Evolutionary conservation across 1,140 invertebrate species (phyloP).

Genomic region (Anthonomus grandis): DNA sequence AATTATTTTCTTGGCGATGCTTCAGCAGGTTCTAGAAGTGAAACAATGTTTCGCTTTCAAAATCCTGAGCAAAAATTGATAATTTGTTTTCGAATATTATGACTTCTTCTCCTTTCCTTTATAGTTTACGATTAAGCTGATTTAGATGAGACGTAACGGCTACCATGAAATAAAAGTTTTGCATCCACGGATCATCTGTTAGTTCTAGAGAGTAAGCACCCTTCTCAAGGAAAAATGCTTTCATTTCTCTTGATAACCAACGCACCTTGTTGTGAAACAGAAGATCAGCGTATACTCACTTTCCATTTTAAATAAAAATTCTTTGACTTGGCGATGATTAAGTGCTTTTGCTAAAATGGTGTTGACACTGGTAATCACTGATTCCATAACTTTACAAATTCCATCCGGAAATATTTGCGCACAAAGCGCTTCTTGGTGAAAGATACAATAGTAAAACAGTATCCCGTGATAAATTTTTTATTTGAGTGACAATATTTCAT

Average conservation of each 20-base stretch:
- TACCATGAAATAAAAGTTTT: slow-evolving; percentile 43
- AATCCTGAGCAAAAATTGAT: slow-evolving; percentile 26
- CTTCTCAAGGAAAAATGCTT: neutral
- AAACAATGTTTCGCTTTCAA: slow-evolving; percentile 25
- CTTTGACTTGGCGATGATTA: slow-evolving; percentile 16
- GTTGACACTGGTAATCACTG: slow-evolving; percentile 26
- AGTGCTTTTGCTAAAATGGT: slow-evolving; percentile 36
- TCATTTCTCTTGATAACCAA: slow-evolving; percentile 31
- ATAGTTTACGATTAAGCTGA: slow-evolving; percentile 42
- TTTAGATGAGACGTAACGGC: slow-evolving; percentile 40
- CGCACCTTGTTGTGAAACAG: slow-evolving; percentile 37
- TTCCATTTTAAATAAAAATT: slow-evolving; percentile 34
- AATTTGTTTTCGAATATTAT: slow-evolving; percentile 42
- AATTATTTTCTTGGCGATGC: slow-evolving; percentile 28
- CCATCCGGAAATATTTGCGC: slow-evolving; percentile 39
- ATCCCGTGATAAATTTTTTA: slow-evolving; percentile 41
- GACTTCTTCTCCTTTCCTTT: slow-evolving; percentile 36
- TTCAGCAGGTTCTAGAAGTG: slow-evolving; percentile 23
- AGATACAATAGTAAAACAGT: slow-evolving; percentile 39
- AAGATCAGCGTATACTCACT: slow-evolving; percentile 36
- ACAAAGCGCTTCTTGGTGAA: slow-evolving; percentile 40
- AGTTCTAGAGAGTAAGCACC: slow-evolving; percentile 37
- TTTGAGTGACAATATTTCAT: too few species aligned
- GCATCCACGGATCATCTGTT: slow-evolving; percentile 38
- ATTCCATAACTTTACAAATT: slow-evolving; percentile 18